Conservation (phyloP, 23 tunicate genomes). For the Trididemnum clinides region DNA sequence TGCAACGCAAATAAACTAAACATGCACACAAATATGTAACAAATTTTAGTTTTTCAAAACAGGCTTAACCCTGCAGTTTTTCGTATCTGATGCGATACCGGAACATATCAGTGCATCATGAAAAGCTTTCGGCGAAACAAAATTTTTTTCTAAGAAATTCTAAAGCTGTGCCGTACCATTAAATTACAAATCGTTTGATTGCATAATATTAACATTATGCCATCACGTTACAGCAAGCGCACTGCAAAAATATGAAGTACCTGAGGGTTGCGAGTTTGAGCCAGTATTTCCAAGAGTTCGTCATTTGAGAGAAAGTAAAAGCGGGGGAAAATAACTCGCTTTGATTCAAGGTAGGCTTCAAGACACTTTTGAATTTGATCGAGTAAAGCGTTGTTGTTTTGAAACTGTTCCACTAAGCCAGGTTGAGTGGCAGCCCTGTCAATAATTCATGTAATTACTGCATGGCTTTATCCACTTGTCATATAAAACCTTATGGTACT, state of each 20-base stretch:
- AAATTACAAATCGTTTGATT: too few species aligned
- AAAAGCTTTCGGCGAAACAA: not conserved
- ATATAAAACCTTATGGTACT: too few species aligned
- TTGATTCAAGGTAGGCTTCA: constrained; percentile 97
- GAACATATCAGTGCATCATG: not conserved
- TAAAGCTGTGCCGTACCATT: not conserved
- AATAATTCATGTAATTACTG: too few species aligned
- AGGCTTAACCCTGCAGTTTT: too few species aligned
- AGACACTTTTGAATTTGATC: constrained; percentile 99
- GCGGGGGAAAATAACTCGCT: constrained; percentile 94
- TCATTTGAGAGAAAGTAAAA: constrained; percentile 98
- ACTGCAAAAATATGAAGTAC: constrained; percentile 1
- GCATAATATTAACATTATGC: too few species aligned
- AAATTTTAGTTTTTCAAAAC: too few species aligned
- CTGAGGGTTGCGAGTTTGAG: constrained; percentile 97
- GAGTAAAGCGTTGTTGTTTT: constrained; percentile 89
- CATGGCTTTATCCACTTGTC: too few species aligned
- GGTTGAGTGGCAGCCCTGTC: constrained; percentile 92
- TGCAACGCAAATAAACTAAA: too few species aligned
- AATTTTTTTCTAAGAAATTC: not conserved
- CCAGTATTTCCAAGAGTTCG: constrained; percentile 94
- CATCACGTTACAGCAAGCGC: not conserved
- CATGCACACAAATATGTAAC: too few species aligned
- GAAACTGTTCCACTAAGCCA: constrained; percentile 91
- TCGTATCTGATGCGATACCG: too few species aligned